These are phyloP conservation scores for Amphipyra berbera DNA, from an alignment of 2,888 invertebrate species.

Conservation along the genomic window DNA sequence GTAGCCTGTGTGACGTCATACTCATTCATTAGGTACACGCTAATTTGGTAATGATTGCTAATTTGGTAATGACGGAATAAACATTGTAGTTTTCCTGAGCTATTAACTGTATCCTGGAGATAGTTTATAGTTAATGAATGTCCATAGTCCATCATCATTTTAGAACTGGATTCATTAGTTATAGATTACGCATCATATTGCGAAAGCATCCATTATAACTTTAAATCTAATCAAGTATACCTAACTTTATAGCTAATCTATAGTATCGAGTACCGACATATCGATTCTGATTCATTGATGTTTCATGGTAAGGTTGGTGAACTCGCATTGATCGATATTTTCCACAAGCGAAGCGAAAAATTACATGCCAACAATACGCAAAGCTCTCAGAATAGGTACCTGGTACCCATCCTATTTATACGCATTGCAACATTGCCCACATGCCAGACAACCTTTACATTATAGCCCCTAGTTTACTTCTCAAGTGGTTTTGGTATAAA, in stretches of 20 bases:
- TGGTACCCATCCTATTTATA: slow-evolving; percentile 39
- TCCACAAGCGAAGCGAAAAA: slow-evolving; percentile 45
- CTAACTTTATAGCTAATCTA: background rate
- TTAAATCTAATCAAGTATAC: slow-evolving; percentile 10
- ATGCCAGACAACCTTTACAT: slow-evolving; percentile 45
- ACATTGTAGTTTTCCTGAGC: background rate
- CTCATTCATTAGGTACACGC: slow-evolving; percentile 28
- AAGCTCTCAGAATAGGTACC: slow-evolving; percentile 9
- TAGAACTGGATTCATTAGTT: background rate
- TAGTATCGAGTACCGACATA: background rate
- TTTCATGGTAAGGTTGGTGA: slow-evolving; percentile 34
- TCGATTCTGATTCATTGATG: slow-evolving; percentile 17
- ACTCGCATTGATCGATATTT: slow-evolving; percentile 40
- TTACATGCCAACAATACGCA: slow-evolving; percentile 28
- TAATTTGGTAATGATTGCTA: slow-evolving; percentile 3
- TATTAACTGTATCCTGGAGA: too few species aligned
- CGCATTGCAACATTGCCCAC: slow-evolving; percentile 34
- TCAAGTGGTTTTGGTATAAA: slow-evolving; percentile 46
- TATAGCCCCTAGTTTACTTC: slow-evolving; percentile 15
- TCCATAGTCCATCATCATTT: background rate
- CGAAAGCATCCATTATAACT: background rate
- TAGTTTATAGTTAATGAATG: too few species aligned
- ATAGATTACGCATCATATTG: background rate
- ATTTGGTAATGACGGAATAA: background rate
- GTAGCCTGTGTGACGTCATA: slow-evolving; percentile 46